Conservation (phyloP, 2,113 vertebrate genomes). For the Dryoscopus gambensis region DNA sequence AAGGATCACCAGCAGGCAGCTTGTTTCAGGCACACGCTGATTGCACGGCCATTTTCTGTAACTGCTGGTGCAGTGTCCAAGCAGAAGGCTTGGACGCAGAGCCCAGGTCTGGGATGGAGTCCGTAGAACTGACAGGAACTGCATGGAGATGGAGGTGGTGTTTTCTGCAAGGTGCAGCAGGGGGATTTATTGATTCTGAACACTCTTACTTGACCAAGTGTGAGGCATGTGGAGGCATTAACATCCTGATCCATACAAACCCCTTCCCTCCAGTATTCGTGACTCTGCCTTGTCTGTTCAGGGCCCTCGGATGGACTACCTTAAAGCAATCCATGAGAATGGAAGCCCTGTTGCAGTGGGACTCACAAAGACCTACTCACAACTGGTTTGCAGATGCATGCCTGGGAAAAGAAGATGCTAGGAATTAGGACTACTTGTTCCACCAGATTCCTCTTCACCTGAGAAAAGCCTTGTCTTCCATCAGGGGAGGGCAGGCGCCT, state of each 20-base stretch:
- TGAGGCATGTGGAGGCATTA: neutral
- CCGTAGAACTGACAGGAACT: fast-evolving
- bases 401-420: neutral
- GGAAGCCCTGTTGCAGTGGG: neutral
- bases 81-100: neutral
- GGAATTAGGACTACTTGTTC: neutral
- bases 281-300: neutral
- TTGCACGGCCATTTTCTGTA: neutral
- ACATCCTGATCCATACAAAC: neutral
- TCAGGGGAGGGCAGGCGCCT: neutral
- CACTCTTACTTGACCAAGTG: neutral
- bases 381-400: neutral
- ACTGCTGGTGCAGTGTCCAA: neutral
- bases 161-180: neutral
- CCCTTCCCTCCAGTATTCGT: neutral
- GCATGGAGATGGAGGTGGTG: neutral
- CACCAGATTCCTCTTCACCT: neutral
- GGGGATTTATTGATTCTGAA: neutral
- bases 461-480: neutral
- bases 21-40: neutral
- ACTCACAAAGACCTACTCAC: neutral
- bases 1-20: neutral
- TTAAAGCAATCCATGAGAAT: neutral
- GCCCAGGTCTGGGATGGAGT: neutral
- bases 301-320: neutral